phyloP scores from a whole-genome alignment of 2,113 vertebrate genomes.

The Martes martes region DNA sequence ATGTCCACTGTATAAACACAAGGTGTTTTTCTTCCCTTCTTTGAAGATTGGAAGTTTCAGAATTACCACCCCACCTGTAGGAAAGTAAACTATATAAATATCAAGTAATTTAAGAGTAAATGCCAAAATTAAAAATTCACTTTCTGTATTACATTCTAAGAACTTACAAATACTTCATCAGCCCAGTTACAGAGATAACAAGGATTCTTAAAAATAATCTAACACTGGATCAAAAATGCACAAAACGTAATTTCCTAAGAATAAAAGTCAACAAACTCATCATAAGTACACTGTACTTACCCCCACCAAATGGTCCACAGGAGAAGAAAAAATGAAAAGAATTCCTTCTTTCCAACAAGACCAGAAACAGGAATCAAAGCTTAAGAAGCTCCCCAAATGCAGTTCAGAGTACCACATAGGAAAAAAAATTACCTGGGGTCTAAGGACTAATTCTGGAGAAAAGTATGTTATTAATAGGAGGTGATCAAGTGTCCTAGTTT shows the following conservation, averaged over 20 bases:
- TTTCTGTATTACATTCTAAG: slow-evolving; percentile 10
- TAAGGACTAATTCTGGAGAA: slow-evolving; percentile 26
- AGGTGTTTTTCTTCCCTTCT: slow-evolving; percentile 11
- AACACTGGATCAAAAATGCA: not conserved
- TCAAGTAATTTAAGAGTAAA: slow-evolving; percentile 33
- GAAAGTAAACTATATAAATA: slow-evolving; percentile 41
- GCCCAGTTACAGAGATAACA: not conserved
- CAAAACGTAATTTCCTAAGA: slow-evolving; percentile 9
- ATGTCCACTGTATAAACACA: not conserved
- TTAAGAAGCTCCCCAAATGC: not conserved
- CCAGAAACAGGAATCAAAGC: not conserved
- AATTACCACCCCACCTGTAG: slow-evolving; percentile 50
- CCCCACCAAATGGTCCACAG: not conserved
- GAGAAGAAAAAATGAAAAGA: not conserved
- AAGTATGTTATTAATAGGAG: not conserved
- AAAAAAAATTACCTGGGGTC: not conserved
- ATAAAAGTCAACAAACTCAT: not conserved
- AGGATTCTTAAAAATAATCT: slow-evolving; percentile 9
- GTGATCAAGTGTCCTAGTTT: slow-evolving; percentile 5
- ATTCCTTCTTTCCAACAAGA: slow-evolving; percentile 40
- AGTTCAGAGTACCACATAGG: not conserved
- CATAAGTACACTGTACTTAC: not conserved
- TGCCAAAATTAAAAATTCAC: slow-evolving; percentile 6
- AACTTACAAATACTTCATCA: not conserved
- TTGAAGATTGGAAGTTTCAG: slow-evolving; percentile 30